These are phyloP conservation scores for Sminthurinus aureus DNA, from an alignment of 2,888 invertebrate species.

Conservation along the genomic window DNA sequence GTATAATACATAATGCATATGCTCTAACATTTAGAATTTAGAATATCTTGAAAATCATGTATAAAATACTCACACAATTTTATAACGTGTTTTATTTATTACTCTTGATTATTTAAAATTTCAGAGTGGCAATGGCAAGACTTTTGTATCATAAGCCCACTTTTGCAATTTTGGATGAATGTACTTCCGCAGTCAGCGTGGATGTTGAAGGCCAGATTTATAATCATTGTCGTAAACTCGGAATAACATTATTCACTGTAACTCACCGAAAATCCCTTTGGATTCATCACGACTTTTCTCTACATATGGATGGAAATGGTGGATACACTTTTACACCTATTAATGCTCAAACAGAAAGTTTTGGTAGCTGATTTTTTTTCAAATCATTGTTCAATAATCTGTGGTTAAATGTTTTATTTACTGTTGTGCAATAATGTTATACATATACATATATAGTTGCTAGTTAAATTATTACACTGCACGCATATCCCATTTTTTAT, in stretches of 20 bases:
- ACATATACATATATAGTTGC: too few relatives aligned
- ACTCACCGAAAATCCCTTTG: constrained; percentile 97
- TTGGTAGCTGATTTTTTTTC: constrained; percentile 79
- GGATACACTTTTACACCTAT: constrained; percentile 86
- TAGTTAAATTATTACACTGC: too few relatives aligned
- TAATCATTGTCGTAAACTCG: constrained; percentile 84
- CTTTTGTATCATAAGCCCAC: constrained; percentile 85
- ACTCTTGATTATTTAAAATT: too few relatives aligned
- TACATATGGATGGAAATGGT: constrained; percentile 94
- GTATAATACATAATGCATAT: too few relatives aligned
- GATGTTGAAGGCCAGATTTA: constrained; percentile 99
- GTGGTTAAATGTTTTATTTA: not conserved
- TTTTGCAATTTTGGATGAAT: constrained; percentile 98
- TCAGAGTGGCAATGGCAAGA: constrained; percentile 97
- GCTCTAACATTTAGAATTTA: too few relatives aligned
- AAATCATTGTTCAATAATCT: not conserved
- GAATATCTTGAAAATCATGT: too few relatives aligned
- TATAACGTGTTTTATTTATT: too few relatives aligned
- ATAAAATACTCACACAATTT: too few relatives aligned
- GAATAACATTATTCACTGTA: constrained; percentile 94
- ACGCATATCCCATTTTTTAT: too few relatives aligned
- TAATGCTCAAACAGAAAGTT: constrained; percentile 85
- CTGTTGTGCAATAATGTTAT: too few relatives aligned
- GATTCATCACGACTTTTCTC: constrained; percentile 83
- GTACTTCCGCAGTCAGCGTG: constrained; percentile 95